Conservation (phyloP, 2,888 invertebrate genomes). For the Xanthorhoe spadicearia region DNA sequence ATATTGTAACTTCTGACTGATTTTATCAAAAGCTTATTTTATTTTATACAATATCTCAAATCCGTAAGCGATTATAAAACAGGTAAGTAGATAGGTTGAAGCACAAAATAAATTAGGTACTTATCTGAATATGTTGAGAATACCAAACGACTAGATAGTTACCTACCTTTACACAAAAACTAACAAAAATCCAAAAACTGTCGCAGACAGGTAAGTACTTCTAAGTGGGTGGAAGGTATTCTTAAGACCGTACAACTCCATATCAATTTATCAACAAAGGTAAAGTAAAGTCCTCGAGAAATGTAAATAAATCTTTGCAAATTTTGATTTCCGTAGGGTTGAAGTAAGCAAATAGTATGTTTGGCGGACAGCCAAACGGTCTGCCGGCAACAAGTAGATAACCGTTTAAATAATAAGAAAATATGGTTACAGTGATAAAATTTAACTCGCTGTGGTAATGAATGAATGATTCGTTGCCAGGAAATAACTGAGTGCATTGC, state of each 20-base stretch:
- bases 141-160: neutral
- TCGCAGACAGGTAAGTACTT: neutral
- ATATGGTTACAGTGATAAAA: slow-evolving; percentile 39
- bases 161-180: neutral
- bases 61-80: too few species aligned
- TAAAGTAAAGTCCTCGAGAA: slow-evolving; percentile 2
- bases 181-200: neutral
- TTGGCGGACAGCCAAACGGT: slow-evolving; percentile 49
- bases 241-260: neutral
- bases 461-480: neutral
- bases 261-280: slow-evolving; percentile 6
- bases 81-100: too few species aligned
- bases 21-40: neutral
- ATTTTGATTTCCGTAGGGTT: slow-evolving; percentile 26
- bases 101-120: too few species aligned
- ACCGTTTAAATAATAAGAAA: slow-evolving; percentile 45
- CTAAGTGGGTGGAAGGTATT: neutral
- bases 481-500: too few species aligned
- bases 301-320: slow-evolving; percentile 17
- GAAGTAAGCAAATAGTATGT: slow-evolving; percentile 38
- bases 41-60: neutral
- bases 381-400: slow-evolving; percentile 58
- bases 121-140: neutral
- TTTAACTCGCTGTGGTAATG: neutral
- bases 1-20: neutral